Percentiles rank a stretch among this genome's conserved stretches.
Evolutionary conservation across 2,113 vertebrate species (phyloP).

Genomic region (Rhinoptilus africanus): DNA sequence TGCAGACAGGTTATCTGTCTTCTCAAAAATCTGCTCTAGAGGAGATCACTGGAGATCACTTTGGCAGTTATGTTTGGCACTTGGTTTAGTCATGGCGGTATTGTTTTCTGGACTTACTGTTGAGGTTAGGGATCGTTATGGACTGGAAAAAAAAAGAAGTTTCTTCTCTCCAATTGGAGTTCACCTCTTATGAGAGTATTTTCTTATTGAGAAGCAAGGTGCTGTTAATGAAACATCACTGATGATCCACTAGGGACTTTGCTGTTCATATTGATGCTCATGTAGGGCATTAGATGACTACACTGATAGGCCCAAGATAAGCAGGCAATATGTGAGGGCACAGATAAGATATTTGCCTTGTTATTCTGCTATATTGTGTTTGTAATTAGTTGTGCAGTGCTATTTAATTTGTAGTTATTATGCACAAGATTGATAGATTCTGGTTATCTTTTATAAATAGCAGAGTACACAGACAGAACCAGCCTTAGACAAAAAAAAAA

Average conservation of each 20-base stretch:
- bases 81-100: not conserved
- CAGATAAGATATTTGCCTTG: not conserved
- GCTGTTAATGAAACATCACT: not conserved
- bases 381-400: not conserved
- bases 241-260: not conserved
- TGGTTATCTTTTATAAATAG: not conserved
- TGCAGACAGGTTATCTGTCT: not conserved
- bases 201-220: not conserved
- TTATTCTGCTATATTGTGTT: not conserved
- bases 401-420: not conserved
- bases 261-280: not conserved
- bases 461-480: not conserved
- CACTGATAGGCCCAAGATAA: not conserved
- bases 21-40: not conserved
- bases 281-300: not conserved
- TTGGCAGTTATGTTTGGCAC: not conserved
- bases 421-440: not conserved
- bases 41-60: not conserved
- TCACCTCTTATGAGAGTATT: not conserved
- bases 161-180: not conserved
- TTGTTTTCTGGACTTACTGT: not conserved
- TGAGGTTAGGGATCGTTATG: not conserved
- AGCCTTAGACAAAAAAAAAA: not conserved
- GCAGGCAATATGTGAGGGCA: not conserved
- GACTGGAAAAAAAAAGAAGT: not conserved